Base-by-base conservation (phyloP, 2,113 vertebrate species). In the Motacilla tschutschensis region DNA sequence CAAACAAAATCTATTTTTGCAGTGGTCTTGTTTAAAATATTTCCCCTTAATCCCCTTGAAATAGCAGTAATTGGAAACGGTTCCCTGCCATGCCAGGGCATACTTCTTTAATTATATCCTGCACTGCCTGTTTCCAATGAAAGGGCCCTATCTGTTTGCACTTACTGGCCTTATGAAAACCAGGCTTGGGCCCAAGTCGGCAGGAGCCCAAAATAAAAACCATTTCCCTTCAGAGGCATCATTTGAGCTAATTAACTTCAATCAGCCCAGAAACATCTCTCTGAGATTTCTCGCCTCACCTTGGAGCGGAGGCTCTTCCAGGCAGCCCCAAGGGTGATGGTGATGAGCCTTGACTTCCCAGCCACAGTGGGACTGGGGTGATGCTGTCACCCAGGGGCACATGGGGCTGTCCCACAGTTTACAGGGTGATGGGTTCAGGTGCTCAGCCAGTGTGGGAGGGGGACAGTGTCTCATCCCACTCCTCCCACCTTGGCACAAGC, bases 1-100 rank as follows among this genome's bases (percentile, higher is more conserved):
- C 95, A 97, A 97, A 97, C 92, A 96, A 96, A 95, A 96, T 95
- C 96, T 97, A 96, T 97, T 97, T 97, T 96, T 97, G 95, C 93
- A 95, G 92, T 88, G 95, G 96, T 90, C 94, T 96, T 96, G 86
- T 96, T 96, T 96, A 95, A 97, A 97, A 94, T 94, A 96, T 95
- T 96, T 96, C 89, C 89, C 89, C 95, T 95, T 97, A 95, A 96
- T 96, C 92, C 93, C 96, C 94, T 96, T 83, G 86, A 96, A 96
- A 95, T 55, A 89, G 79, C 91, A 83, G 92, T 97, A 97, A 97
- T 97, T 96, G 96, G 92, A 97, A 97, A 90, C 89, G 94, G 95
- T 89, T 92, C 94, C 93, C 86, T 88, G 95, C 88, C 89, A 96
- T 93, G 93, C 94, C 93, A 90, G 59, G 65, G 87, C 96, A 96